Evolutionary conservation across 2,113 vertebrate genomes (phyloP), one percentile per base, ranked within the genome.

Genomic region (Chaetops frenatus): DNA sequence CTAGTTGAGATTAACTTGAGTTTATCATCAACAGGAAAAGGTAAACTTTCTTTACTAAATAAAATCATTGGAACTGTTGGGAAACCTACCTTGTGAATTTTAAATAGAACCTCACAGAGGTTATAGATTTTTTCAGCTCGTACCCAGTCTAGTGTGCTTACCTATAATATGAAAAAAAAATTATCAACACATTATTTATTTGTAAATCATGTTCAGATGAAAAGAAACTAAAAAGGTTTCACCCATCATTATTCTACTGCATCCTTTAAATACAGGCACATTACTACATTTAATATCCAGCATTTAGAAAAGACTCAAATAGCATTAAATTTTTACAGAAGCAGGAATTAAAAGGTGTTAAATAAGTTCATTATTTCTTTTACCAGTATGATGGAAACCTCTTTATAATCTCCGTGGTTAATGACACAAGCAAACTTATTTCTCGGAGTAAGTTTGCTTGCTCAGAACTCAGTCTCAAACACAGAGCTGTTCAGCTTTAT

Each of bases 21-120:
- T 4, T 44, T 51, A 79, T 31, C 3, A 53, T 57, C 33, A 91
- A 58, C 16, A 81, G 20, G 24, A 79, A 91, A 83, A 57, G 10
- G 17, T 29, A 90, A 81, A 24, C 3, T 71, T 54, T 31, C 19
- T 86, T 91, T 35, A 53, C 22, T 69, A 51, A 51, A 53, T 7
- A 35, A 45, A 60, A 51, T 24, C 10, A 33, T 53, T 72, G 11
- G 19, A 86, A 79, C 28, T 0, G 0, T 54, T 27, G 69, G 31
- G 25, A 86, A 22, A 97, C 98, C 14, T 98, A 99, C 99, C 99
- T 99, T 99, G 96, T 99, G 98, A 96, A 99, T 98, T 98, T 99
- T 99, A 98, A 99, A 99, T 60, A 99, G 98, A 97, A 99, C 99
- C 98, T 99, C 99, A 98, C 99, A 99, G 98, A 99, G 99, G 98